Evolutionary conservation across 2,888 invertebrate species (phyloP).

Genomic region (Drymonia ruficornis): DNA sequence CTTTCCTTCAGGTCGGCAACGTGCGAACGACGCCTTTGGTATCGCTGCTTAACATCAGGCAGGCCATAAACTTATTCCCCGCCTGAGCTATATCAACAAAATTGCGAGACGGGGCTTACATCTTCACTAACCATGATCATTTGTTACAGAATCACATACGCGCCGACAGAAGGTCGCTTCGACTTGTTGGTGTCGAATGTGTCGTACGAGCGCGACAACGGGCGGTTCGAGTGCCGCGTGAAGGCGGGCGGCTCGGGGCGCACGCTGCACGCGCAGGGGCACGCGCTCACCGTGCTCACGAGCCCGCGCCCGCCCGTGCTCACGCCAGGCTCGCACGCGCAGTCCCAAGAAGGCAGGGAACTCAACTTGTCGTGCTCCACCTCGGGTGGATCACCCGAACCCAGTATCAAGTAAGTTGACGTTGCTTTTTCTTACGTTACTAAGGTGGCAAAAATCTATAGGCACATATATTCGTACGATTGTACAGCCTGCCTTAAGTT

Average conservation of each 20-base stretch:
- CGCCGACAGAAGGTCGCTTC: constrained; percentile 92
- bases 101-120: too few species aligned
- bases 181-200: constrained; percentile 95
- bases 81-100: too few species aligned
- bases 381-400: constrained; percentile 95
- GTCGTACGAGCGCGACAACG: constrained; percentile 95
- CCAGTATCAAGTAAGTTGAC: constrained; percentile 88
- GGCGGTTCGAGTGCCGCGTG: constrained; percentile 95
- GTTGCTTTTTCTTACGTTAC: constrained; percentile 6
- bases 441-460: too few species aligned
- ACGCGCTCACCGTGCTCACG: constrained; percentile 93
- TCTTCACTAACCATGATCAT: constrained; percentile 9
- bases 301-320: constrained; percentile 93
- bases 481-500: too few species aligned
- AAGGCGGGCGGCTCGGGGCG: constrained; percentile 93
- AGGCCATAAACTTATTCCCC: too few species aligned
- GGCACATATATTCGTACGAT: too few species aligned
- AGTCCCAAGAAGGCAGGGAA: constrained; percentile 92
- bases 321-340: constrained; percentile 89
- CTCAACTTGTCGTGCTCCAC: constrained; percentile 92
- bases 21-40: too few species aligned
- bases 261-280: constrained; percentile 93
- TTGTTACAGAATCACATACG: constrained; percentile 88
- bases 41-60: too few species aligned
- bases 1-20: too few species aligned